Evolutionary conservation across 2,888 invertebrate species (phyloP).

Genomic region (Halictus quadricinctus): DNA sequence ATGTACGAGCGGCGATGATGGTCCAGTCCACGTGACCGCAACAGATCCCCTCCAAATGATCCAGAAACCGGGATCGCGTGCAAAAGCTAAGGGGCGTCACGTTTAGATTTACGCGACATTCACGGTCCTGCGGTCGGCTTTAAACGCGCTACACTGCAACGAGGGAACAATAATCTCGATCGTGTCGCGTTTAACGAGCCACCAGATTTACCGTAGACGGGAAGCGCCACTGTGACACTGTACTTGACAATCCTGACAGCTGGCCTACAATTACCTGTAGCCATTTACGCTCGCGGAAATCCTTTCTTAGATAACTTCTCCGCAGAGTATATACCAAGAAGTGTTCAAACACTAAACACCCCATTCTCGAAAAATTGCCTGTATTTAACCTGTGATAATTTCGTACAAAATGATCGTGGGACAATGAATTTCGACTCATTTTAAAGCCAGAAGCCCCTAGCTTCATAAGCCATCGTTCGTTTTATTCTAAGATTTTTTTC

Average conservation of each 20-base stretch:
- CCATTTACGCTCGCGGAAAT: conserved; percentile 40
- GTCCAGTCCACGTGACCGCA: conserved; percentile 24
- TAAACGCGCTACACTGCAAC: conserved; percentile 25
- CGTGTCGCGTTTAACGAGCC: conserved; percentile 45
- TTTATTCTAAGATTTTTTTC: no score
- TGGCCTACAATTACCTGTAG: conserved; percentile 44
- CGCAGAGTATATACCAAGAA: no score
- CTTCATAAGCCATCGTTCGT: no score
- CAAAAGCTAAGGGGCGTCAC: conserved; percentile 33
- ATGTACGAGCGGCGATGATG: conserved; percentile 8
- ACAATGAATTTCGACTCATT: no score
- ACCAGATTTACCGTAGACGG: conserved; percentile 32
- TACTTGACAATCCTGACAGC: conserved; percentile 18
- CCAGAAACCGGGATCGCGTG: conserved; percentile 9
- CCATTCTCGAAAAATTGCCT: no score
- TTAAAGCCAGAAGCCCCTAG: no score
- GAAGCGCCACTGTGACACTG: conserved; percentile 37
- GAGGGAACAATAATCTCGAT: conserved; percentile 55
- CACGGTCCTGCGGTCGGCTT: conserved; percentile 36
- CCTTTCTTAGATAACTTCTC: conserved; percentile 35
- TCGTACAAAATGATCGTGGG: no score
- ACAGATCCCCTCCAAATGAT: conserved; percentile 30
- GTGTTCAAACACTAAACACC: no score
- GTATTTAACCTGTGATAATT: no score
- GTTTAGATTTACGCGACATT: conserved; percentile 42